Evolutionary conservation across 2,888 invertebrate species (phyloP).

Genomic region (Salticus scenicus): DNA sequence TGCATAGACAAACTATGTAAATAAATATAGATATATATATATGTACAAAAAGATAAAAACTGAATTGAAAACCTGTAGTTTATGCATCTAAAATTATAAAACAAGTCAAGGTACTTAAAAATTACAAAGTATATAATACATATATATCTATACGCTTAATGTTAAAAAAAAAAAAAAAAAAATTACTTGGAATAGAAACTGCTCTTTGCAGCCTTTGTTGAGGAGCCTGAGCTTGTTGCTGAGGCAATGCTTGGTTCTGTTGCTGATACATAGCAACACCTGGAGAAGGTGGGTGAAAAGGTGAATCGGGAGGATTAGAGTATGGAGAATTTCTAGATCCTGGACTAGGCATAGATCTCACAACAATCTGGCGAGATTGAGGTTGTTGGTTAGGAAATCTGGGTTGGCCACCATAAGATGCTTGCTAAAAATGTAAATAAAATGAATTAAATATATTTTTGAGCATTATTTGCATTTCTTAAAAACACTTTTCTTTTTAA

Average conservation of each 20-base stretch:
- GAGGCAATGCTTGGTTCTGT: conserved; percentile 17
- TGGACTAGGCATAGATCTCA: conserved; percentile 78
- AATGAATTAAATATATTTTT: too few relatives aligned
- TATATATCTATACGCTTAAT: too few relatives aligned
- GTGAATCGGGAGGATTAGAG: conserved; percentile 74
- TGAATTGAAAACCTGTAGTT: too few relatives aligned
- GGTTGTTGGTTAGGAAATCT: conserved; percentile 65
- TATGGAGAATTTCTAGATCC: conserved; percentile 79
- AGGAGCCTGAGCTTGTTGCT: conserved; percentile 28
- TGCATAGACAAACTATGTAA: too few relatives aligned
- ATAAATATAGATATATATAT: too few relatives aligned
- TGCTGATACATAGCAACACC: conserved; percentile 40
- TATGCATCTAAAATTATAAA: too few relatives aligned
- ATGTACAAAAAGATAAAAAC: too few relatives aligned
- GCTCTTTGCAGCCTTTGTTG: conserved; percentile 67
- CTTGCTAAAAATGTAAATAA: conserved; percentile 14
- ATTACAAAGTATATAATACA: too few relatives aligned
- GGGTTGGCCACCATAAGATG: conserved; percentile 32
- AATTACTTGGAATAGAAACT: conserved; percentile 67
- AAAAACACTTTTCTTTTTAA: too few relatives aligned
- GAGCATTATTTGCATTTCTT: too few relatives aligned
- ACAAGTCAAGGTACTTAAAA: too few relatives aligned
- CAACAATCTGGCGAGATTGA: conserved; percentile 64
- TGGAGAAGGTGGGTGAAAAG: conserved; percentile 67
- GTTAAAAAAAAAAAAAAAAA: neutral